Evolutionary conservation across 2,888 invertebrate species (phyloP).

Genomic region (Himalopsyche tibetana): DNA sequence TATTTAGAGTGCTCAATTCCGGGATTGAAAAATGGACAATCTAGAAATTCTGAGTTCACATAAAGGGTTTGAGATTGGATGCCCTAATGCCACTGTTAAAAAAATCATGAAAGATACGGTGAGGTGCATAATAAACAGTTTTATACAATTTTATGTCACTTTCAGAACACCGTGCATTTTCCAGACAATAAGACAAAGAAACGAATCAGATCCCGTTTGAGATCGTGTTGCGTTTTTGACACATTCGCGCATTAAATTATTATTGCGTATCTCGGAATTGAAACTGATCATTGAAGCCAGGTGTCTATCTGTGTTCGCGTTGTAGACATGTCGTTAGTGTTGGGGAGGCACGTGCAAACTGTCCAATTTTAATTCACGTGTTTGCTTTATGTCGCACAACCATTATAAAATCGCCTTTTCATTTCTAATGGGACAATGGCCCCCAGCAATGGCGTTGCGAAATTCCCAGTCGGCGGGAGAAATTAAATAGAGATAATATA

Average conservation of each 20-base stretch:
- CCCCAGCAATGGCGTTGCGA: not conserved
- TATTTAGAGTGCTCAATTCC: too few relatives aligned
- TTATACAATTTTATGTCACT: not conserved
- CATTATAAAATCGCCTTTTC: conserved; percentile 30
- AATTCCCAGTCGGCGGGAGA: conserved; percentile 1
- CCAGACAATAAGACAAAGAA: not conserved
- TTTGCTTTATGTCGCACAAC: conserved; percentile 2
- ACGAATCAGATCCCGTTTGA: not conserved
- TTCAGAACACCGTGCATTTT: not conserved
- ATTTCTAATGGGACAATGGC: conserved; percentile 20
- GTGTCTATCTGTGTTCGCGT: not conserved
- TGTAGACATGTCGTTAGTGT: not conserved
- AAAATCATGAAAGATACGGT: too few relatives aligned
- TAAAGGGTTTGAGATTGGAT: too few relatives aligned
- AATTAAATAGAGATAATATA: not conserved
- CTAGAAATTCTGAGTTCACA: too few relatives aligned
- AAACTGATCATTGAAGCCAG: not conserved
- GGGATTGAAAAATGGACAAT: too few relatives aligned
- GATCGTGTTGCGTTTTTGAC: not conserved
- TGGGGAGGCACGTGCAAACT: not conserved
- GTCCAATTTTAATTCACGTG: conserved; percentile 24
- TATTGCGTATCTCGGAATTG: not conserved
- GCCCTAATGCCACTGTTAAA: too few relatives aligned
- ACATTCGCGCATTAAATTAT: not conserved
- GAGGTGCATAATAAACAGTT: too few relatives aligned